These are phyloP conservation scores for Sebastes variabilis DNA, from an alignment of 2,797 vertebrate species.

Conservation along the genomic window DNA sequence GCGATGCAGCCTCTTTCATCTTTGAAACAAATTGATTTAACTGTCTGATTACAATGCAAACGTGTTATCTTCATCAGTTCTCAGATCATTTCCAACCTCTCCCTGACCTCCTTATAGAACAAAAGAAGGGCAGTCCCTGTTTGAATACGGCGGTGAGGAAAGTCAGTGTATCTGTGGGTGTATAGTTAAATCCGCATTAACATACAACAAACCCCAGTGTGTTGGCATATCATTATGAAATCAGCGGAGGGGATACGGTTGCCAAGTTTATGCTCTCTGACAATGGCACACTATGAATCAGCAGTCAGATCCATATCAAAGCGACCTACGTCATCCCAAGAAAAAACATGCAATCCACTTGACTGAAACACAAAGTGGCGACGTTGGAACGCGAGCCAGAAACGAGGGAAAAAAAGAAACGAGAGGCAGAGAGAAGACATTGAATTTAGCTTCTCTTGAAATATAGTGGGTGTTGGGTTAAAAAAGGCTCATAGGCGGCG, in stretches of 20 bases:
- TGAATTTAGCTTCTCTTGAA: conserved; percentile 51
- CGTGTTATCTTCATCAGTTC: conserved; percentile 15
- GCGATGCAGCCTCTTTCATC: conserved; percentile 21
- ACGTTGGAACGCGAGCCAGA: conserved; percentile 29
- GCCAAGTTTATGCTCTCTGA: conserved; percentile 56
- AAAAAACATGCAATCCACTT: conserved; percentile 39
- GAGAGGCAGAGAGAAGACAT: conserved; percentile 10
- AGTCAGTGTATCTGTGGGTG: conserved; percentile 22
- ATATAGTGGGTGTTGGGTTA: conserved; percentile 55
- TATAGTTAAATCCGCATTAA: conserved; percentile 43
- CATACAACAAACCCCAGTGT: conserved; percentile 36
- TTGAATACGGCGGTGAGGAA: conserved; percentile 19
- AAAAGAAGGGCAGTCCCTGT: conserved; percentile 22
- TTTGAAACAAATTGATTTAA: conserved; percentile 47
- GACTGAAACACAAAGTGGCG: conserved; percentile 56
- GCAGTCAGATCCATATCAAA: conserved; percentile 62
- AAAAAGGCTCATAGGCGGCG: conserved; percentile 61
- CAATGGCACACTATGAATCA: conserved; percentile 51
- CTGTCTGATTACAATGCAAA: conserved; percentile 23
- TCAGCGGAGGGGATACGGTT: conserved; percentile 34
- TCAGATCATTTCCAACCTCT: conserved; percentile 40
- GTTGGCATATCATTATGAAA: conserved; percentile 61
- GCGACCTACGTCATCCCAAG: conserved; percentile 32
- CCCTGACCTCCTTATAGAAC: conserved; percentile 34
- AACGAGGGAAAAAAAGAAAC: background rate